phyloP scores from a whole-genome alignment of 2,797 vertebrate genomes.

The Melanitta fusca region DNA sequence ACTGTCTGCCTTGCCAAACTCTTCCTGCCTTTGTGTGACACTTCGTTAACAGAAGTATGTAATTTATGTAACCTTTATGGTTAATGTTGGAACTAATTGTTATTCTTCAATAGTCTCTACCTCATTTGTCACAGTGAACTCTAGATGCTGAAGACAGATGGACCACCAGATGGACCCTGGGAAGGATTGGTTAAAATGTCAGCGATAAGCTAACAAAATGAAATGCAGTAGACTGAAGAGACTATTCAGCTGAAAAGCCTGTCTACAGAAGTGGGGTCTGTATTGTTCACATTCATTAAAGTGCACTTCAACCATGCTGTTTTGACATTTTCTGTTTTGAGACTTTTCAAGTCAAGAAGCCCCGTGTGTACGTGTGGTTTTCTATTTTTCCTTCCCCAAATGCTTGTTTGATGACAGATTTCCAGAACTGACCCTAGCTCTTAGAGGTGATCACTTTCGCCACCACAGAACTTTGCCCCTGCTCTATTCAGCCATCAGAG shows the following conservation, averaged over 20 bases:
- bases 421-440: background rate
- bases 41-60: slow-evolving; percentile 32
- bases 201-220: slow-evolving; percentile 72
- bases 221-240: slow-evolving; percentile 56
- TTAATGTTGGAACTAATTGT: slow-evolving; percentile 56
- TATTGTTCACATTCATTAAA: slow-evolving; percentile 46
- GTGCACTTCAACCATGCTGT: background rate
- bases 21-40: slow-evolving; percentile 20
- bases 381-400: background rate
- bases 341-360: background rate
- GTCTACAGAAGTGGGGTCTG: slow-evolving; percentile 29
- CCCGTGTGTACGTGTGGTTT: background rate
- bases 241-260: slow-evolving; percentile 63
- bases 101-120: slow-evolving; percentile 58
- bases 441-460: background rate
- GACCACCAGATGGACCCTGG: slow-evolving; percentile 77
- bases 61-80: slow-evolving; percentile 60
- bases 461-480: background rate
- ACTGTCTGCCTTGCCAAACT: slow-evolving; percentile 27
- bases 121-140: slow-evolving; percentile 65
- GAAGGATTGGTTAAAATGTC: slow-evolving; percentile 76
- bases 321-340: slow-evolving; percentile 41
- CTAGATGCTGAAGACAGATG: slow-evolving; percentile 79
- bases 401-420: background rate
- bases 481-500: background rate